Evolutionary conservation across 2,888 invertebrate species (phyloP).

Genomic region (Megalurothrips usitatus): DNA sequence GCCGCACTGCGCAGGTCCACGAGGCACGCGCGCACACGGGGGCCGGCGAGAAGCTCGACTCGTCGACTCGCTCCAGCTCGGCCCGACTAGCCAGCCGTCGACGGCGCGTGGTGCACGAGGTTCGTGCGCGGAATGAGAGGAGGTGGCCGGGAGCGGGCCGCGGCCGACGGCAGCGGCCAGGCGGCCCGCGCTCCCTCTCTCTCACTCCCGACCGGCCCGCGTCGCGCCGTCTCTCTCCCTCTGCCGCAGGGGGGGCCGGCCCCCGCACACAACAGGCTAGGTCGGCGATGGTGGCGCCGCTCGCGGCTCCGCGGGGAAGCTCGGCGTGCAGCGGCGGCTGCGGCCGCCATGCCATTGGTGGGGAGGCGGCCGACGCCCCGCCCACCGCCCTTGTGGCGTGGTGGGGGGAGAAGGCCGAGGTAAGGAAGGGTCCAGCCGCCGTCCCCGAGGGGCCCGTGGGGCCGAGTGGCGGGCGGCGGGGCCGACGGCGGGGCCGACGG

Average conservation of each 20-base stretch:
- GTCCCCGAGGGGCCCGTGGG: too few species aligned
- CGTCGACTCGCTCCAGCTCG: not conserved
- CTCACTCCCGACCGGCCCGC: not conserved
- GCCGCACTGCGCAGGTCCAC: conserved; percentile 14
- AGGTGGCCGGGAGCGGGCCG: not conserved
- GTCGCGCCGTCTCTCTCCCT: too few species aligned
- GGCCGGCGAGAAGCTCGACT: not conserved
- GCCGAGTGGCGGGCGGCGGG: too few species aligned
- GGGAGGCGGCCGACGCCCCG: not conserved
- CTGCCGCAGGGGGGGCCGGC: not conserved
- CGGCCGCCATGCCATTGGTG: not conserved
- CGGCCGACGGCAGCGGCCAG: not conserved
- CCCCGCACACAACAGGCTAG: not conserved
- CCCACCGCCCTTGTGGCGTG: not conserved
- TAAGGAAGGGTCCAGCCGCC: too few species aligned
- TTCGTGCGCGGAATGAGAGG: not conserved
- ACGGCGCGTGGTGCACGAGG: not conserved
- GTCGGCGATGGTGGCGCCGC: not conserved
- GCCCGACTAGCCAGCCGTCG: not conserved
- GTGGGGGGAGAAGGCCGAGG: not conserved
- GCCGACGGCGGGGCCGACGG: too few species aligned
- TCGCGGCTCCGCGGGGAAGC: not conserved
- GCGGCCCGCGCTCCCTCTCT: not conserved
- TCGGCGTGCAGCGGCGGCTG: not conserved
- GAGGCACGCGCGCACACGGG: not conserved